A percentile compares a stretch with the other conserved stretches of the same genome.
Evolutionary conservation across 2,797 vertebrate genomes (phyloP).

Genomic region (Vultur gryphus): DNA sequence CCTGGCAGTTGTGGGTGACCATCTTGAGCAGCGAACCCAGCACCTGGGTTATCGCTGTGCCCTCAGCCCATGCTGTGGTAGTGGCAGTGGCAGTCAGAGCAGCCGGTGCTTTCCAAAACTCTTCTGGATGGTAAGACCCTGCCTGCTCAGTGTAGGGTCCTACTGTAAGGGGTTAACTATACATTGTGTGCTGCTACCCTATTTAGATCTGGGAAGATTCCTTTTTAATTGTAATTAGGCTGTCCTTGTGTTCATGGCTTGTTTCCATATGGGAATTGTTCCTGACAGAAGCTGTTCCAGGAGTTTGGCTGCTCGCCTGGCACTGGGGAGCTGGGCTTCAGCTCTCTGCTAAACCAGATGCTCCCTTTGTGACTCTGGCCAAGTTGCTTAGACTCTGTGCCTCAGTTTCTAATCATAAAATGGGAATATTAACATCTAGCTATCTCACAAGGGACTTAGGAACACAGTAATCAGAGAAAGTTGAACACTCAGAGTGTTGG

Average conservation of each 20-base stretch:
- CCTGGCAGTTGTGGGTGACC: background rate
- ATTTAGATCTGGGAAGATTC: conserved; percentile 18
- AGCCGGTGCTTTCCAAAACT: background rate
- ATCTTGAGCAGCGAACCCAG: background rate
- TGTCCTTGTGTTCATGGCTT: conserved; percentile 16
- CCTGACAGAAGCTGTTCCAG: conserved; percentile 53
- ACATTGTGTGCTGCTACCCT: background rate
- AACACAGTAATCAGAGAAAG: background rate
- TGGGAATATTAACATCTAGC: background rate
- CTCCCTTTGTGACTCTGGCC: background rate
- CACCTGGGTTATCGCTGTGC: accelerated
- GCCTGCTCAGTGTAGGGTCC: background rate
- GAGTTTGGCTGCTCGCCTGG: conserved; percentile 34
- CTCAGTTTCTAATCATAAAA: conserved; percentile 27
- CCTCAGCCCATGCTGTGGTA: background rate
- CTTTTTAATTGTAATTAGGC: conserved; percentile 57
- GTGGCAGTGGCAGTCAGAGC: background rate
- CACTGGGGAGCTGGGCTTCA: background rate
- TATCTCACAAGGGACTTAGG: background rate
- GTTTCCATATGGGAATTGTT: conserved; percentile 44
- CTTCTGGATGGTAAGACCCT: background rate
- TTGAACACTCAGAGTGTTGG: accelerated
- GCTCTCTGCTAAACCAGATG: conserved; percentile 25
- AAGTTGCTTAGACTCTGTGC: background rate
- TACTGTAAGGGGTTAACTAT: background rate